Conservation (phyloP, 2,797 vertebrate genomes). For the Enteromius fasciolatus region DNA sequence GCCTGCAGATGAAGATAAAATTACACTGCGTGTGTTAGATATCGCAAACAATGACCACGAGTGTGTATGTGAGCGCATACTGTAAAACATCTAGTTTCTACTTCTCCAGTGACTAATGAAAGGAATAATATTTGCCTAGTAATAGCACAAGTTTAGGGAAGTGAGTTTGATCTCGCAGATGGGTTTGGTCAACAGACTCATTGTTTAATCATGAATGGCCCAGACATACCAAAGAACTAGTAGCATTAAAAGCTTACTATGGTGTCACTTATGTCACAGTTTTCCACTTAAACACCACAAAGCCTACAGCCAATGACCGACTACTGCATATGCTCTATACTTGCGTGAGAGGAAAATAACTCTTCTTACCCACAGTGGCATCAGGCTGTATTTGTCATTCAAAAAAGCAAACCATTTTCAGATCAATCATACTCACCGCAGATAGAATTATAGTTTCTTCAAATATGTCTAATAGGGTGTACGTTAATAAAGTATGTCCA, state of each 20-base stretch:
- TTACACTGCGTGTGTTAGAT: not conserved
- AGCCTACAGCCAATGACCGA: not conserved
- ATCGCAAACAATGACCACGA: slow-evolving; percentile 23
- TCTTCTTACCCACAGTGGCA: not conserved
- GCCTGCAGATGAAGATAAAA: slow-evolving; percentile 8
- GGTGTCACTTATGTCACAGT: not conserved
- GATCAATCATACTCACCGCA: not conserved
- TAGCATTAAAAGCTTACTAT: not conserved
- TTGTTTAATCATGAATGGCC: not conserved
- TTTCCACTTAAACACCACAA: not conserved
- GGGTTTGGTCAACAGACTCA: slow-evolving; percentile 8
- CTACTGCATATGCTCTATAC: not conserved
- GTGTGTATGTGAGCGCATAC: slow-evolving; percentile 1
- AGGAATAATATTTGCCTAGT: slow-evolving; percentile 5
- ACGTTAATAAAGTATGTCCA: not conserved
- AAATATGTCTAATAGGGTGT: not conserved
- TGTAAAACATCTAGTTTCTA: not conserved
- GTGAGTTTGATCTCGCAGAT: not conserved
- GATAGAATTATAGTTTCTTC: not conserved
- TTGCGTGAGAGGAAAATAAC: not conserved
- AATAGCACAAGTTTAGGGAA: not conserved
- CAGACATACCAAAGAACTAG: not conserved
- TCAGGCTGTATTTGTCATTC: not conserved
- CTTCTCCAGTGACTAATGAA: not conserved
- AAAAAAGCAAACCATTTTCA: not conserved